Percentiles rank a stretch among this genome's conserved stretches.
These are phyloP conservation scores for Ciconia boyciana DNA, from an alignment of 2,113 vertebrate genomes.

Conservation along the genomic window DNA sequence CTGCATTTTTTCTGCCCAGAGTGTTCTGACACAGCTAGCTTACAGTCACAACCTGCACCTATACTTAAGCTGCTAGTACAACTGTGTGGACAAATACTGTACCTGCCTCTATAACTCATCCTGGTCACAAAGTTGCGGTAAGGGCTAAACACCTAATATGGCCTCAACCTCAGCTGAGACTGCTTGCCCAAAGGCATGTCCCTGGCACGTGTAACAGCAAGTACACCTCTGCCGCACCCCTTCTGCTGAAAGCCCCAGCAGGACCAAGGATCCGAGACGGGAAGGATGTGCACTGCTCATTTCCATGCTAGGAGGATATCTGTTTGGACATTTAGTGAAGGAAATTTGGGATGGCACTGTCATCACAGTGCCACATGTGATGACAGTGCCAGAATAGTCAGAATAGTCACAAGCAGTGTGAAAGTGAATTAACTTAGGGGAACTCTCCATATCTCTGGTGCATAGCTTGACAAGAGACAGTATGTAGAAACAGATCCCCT, in stretches of 20 bases:
- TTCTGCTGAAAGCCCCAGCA: neutral
- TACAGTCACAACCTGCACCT: neutral
- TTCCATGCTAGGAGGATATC: neutral
- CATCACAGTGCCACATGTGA: neutral
- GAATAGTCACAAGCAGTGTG: neutral
- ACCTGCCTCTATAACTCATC: neutral
- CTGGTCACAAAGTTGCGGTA: neutral
- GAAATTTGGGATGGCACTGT: neutral
- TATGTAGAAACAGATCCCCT: neutral
- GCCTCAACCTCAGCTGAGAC: neutral
- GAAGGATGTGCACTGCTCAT: no score
- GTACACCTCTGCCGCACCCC: neutral
- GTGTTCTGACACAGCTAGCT: neutral
- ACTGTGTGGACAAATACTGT: no score
- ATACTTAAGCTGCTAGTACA: neutral
- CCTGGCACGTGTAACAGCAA: neutral
- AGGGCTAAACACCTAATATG: neutral
- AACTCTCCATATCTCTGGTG: fast-evolving
- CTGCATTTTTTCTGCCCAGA: neutral
- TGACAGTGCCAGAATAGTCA: no score
- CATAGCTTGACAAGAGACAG: neutral
- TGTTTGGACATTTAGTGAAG: neutral
- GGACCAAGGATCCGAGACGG: fast-evolving
- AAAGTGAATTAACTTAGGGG: neutral
- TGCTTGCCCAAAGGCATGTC: neutral